Evolutionary conservation across 1,140 invertebrate species (phyloP), one percentile per base, ranked within the genome.

Genomic region (Hydropsyche tenuis): DNA sequence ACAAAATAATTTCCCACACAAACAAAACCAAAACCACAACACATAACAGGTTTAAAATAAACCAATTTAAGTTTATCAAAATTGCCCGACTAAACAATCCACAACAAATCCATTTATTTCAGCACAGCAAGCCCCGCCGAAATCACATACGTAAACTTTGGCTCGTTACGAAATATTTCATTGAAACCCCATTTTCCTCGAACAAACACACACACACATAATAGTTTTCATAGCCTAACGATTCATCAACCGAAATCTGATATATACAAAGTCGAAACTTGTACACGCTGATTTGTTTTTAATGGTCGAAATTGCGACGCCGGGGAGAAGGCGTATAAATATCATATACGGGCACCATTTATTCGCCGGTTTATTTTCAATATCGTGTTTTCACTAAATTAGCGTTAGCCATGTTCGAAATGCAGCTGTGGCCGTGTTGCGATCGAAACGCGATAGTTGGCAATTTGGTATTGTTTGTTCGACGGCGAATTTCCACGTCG

Each of bases 261-360:
- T 60, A 60, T 37, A 37, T 9, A 37, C 22, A 27, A 27, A 27
- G 56, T 60, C n/a, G 56, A 60, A 60, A 60, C 56, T 60, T 25
- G 22, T 60, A 60, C 30, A 37, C 56, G 56, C 56, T 60, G 56
- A 60, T 60, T 60, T 60, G 56, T 60, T 60, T 60, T 60, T 60
- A 60, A 60, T 60, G 56, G 56, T 60, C 56, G 20, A 60, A 60
- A 60, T 60, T 60, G 56, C 56, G 56, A 60, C 20, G 5, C 37
- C 37, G 45, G 45, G 45, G 45, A 48, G 14, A 2, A 16, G 14
- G 14, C 12, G 45, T 37, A 37, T 37, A 37, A 37, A 37, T 9
- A 9, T 9, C 30, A 3, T 37, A 37, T 12, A 16, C 3, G 56
- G 56, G 56, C 11, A 60, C 23, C 56, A 25, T 60, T 60, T 60